Evolutionary conservation across 1,140 invertebrate genomes (phyloP), one percentile per base, ranked within the genome.

Genomic region (Polypedilum vanderplanki): DNA sequence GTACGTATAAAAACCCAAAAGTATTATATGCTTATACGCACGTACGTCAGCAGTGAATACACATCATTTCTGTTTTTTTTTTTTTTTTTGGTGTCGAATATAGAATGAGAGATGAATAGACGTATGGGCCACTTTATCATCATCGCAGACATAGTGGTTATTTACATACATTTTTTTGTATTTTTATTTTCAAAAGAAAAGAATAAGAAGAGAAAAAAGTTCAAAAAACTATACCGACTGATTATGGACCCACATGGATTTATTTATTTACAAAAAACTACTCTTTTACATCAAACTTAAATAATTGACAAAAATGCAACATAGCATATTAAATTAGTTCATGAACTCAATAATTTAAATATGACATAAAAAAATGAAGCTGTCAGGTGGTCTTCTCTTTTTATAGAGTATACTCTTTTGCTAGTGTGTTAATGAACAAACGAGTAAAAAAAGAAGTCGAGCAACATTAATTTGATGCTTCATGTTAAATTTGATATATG

Each of bases 401-500:
- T n/a, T n/a, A n/a, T 46, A 46, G 15, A 41, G 40, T 10, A 7
- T 10, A 41, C 40, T 41, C 41, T 46, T 2, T 57, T 57, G 46
- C 46, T 57, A 15, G 12, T 57, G 46, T 57, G 46, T 57, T 57
- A 57, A 57, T 57, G 46, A 57, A 57, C 24, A 33, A 33, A 33
- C 24, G 24, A 33, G 24, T 33, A 33, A 33, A 33, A 33, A 4
- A 57, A 57, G 46, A 57, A 57, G 46, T 12, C 46, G 46, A 57
- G 46, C n/a, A 57, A 57, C 46, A 57, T 57, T 57, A 57, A 57
- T 57, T 15, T 57, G 46, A 57, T 57, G 46, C 46, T n/a, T 57
- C 46, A 57, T 57, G 46, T 57, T 57, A 57, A 57, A 57, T 57
- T 57, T 57, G 46, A 57, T 57, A 57, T 57, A n/a, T 57, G 24